These are phyloP conservation scores for Octonoba sinensis DNA, from an alignment of 2,888 invertebrate species.

Conservation along the genomic window DNA sequence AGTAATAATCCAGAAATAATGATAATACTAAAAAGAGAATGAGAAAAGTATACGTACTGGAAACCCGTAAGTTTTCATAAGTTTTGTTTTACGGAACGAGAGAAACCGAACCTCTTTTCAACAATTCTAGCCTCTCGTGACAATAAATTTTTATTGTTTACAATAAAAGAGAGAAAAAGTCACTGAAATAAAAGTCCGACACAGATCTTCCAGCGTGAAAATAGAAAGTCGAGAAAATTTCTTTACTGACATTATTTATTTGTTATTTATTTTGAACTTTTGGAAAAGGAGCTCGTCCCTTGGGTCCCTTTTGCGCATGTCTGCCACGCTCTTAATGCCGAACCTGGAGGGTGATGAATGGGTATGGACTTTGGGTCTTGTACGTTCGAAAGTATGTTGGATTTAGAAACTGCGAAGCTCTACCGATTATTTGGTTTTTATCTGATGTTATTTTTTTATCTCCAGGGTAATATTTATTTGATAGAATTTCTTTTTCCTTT, in stretches of 20 bases:
- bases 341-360: slow-evolving; percentile 49
- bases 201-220: slow-evolving; percentile 42
- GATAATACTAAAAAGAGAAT: not conserved
- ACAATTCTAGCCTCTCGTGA: slow-evolving; percentile 10
- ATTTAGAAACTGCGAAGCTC: too few relatives aligned
- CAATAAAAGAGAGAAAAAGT: slow-evolving; percentile 19
- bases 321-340: slow-evolving; percentile 27
- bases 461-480: too few relatives aligned
- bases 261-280: slow-evolving; percentile 37
- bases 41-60: not conserved
- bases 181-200: slow-evolving; percentile 41
- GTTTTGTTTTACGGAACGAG: not conserved
- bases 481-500: too few relatives aligned
- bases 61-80: not conserved
- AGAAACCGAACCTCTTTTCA: slow-evolving; percentile 21
- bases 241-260: slow-evolving; percentile 28
- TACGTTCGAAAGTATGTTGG: too few relatives aligned
- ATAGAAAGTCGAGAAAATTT: slow-evolving; percentile 46
- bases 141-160: slow-evolving; percentile 48
- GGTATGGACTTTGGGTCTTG: slow-evolving; percentile 4
- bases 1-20: too few relatives aligned
- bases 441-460: too few relatives aligned
- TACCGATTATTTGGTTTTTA: too few relatives aligned
- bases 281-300: slow-evolving; percentile 17
- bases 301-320: slow-evolving; percentile 39